These are phyloP conservation scores for Dreissena rostriformis DNA, from an alignment of 1,140 invertebrate species.

Conservation along the genomic window DNA sequence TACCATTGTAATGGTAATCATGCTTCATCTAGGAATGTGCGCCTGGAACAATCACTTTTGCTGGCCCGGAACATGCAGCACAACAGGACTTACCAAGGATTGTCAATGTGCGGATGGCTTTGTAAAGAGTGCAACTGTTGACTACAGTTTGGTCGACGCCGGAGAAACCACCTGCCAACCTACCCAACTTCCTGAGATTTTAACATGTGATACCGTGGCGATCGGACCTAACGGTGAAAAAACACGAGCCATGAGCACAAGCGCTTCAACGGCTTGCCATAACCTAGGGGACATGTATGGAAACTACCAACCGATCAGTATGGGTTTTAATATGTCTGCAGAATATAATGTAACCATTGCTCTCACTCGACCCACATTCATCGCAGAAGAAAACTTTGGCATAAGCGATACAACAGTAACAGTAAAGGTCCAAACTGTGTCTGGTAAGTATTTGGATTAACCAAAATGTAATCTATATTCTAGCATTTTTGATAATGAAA, in stretches of 20 bases:
- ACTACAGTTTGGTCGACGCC: neutral
- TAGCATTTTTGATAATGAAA: too few relatives aligned
- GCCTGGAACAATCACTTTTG: conserved; percentile 19
- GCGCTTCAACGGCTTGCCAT: neutral
- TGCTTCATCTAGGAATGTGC: conserved; percentile 20
- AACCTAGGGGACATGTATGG: conserved; percentile 21
- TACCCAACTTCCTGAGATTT: neutral
- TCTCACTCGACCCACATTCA: neutral
- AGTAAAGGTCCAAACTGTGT: neutral
- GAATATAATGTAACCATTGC: neutral
- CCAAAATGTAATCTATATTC: too few relatives aligned
- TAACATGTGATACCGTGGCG: conserved; percentile 19
- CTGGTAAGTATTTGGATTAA: neutral
- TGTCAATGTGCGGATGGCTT: neutral
- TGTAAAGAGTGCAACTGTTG: neutral
- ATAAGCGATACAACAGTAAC: conserved; percentile 1
- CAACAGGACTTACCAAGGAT: neutral
- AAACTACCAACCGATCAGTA: neutral
- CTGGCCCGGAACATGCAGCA: conserved; percentile 17
- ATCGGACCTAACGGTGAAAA: conserved; percentile 21
- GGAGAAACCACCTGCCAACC: conserved; percentile 11
- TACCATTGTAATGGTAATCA: neutral
- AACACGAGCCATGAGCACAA: neutral
- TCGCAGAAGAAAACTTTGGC: neutral
- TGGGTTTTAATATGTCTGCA: neutral